phyloP scores from a whole-genome alignment of 1,140 invertebrate species.

The Drosophila tani region DNA sequence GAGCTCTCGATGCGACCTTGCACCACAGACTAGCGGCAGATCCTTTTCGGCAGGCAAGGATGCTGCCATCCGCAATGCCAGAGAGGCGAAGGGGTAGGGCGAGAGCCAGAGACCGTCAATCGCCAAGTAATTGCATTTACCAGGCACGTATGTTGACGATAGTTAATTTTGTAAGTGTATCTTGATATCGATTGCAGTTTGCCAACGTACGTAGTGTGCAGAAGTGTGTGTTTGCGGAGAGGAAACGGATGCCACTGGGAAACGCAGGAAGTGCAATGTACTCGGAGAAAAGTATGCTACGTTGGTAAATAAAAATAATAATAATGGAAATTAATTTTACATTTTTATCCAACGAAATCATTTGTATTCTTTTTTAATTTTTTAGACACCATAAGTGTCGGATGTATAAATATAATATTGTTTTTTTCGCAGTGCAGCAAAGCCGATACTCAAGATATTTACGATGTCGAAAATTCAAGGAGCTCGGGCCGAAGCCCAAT shows the following conservation, averaged over 20 bases:
- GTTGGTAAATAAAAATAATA: background rate
- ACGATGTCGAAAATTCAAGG: slow-evolving; percentile 41
- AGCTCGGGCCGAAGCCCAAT: slow-evolving; percentile 42
- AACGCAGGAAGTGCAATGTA: slow-evolving; percentile 13
- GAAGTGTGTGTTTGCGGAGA: slow-evolving; percentile 24
- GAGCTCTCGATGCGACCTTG: slow-evolving; percentile 48
- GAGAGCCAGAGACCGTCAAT: slow-evolving; percentile 54
- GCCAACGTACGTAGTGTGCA: slow-evolving; percentile 20
- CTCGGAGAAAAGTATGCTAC: background rate
- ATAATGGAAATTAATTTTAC: too few species aligned
- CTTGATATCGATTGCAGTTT: slow-evolving; percentile 79
- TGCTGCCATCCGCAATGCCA: slow-evolving; percentile 1
- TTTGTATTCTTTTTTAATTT: too few species aligned
- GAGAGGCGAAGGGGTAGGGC: background rate
- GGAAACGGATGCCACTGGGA: slow-evolving; percentile 34
- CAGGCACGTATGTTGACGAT: slow-evolving; percentile 83
- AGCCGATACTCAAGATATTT: slow-evolving; percentile 54
- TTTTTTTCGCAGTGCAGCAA: background rate
- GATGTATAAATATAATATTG: too few species aligned
- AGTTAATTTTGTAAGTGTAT: slow-evolving; percentile 84
- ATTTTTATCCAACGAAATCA: background rate
- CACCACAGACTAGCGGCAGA: slow-evolving; percentile 27
- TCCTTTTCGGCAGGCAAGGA: slow-evolving; percentile 25
- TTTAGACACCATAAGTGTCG: too few species aligned
- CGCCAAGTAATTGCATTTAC: slow-evolving; percentile 83